Evolutionary conservation across 2,113 vertebrate genomes (phyloP), one percentile per base, ranked within the genome.

Genomic region (Scophthalmus maximus): DNA sequence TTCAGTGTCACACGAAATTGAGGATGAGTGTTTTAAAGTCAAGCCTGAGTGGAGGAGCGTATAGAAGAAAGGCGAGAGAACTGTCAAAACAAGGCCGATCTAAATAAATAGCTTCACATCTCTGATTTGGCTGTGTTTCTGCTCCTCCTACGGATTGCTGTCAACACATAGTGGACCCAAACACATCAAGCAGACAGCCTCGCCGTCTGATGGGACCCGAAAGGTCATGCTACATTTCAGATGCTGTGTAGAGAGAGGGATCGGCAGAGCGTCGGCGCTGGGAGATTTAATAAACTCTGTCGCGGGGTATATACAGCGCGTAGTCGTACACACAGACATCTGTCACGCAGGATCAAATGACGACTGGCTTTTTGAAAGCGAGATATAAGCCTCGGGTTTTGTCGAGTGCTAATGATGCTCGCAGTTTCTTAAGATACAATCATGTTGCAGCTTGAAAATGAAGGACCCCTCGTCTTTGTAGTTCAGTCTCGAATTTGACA

Each of bases 211-310:
- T 62, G 85, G 74, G 81, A 89, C 77, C 81, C 55, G 36, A 89
- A 82, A 88, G 89, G 89, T 92, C 88, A 90, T 53, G 88, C 77
- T 86, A 83, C 75, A 88, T 89, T 91, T 90, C 82, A 83, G 76
- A 85, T 81, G 78, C 78, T 69, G 76, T 70, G 76, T 81, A 67
- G 78, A 82, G 77, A 47, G 73, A 65, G n/a, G n/a, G 67, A 80
- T 68, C 8, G 40, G 56, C 46, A 68, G 71, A 79, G 69, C 61
- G 76, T 65, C 40, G 68, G 70, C 62, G 75, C 71, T 59, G 68
- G 53, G 64, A 81, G 72, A 79, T 84, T 83, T 78, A 77, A 79
- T 81, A 73, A 73, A 78, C 49, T 83, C 68, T 85, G 82, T 76
- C 32, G 52, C 60, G 77, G 68, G 30, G 34, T 76, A 34, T 72